Evolutionary conservation across 2,113 vertebrate genomes (phyloP).

Genomic region (Ciconia maguari): DNA sequence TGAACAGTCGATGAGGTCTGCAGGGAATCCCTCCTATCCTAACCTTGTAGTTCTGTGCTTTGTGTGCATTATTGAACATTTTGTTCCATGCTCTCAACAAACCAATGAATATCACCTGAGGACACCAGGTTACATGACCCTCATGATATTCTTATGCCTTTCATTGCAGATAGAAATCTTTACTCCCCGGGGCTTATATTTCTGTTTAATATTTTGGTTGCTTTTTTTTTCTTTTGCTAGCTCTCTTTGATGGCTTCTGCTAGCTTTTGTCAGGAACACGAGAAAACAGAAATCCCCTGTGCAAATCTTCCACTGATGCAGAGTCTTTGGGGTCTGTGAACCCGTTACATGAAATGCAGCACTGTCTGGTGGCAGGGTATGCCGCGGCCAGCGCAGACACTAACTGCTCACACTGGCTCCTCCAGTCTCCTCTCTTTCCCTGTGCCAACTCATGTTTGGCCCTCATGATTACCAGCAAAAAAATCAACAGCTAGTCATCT

Average conservation of each 20-base stretch:
- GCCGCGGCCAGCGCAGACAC: fast-evolving
- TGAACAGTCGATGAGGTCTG: neutral
- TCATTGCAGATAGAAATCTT: neutral
- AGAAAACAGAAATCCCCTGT: neutral
- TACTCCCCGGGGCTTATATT: neutral
- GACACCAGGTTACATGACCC: neutral
- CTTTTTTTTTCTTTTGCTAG: neutral
- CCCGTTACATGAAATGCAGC: neutral
- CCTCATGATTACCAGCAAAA: neutral
- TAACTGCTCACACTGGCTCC: neutral
- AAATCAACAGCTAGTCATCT: neutral
- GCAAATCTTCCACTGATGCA: neutral
- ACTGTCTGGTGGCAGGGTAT: neutral
- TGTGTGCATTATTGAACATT: neutral
- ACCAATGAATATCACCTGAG: neutral
- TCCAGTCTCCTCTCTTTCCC: neutral
- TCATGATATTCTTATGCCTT: neutral
- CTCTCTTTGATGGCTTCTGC: neutral
- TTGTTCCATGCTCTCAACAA: neutral
- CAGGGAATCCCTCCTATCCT: neutral
- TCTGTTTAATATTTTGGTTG: neutral
- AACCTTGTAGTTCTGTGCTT: neutral
- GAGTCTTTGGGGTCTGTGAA: neutral
- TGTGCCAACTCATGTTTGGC: neutral
- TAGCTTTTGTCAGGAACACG: neutral